Conservation (phyloP, 2,113 vertebrate species). For the Suricata suricatta region DNA sequence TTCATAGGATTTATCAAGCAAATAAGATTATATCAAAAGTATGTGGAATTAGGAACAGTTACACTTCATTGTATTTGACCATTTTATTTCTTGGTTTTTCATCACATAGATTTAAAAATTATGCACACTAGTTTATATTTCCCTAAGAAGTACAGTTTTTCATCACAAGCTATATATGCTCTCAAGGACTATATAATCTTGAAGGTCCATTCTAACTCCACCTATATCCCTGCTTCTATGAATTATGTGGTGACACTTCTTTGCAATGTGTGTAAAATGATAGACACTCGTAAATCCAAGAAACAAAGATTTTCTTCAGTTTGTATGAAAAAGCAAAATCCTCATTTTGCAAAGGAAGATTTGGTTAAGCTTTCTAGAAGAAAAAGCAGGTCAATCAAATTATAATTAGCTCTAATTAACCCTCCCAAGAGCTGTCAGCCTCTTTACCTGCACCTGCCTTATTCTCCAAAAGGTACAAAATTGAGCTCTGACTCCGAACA, state of each 20-base stretch:
- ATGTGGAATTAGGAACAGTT: neutral
- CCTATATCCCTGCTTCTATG: neutral
- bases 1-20: slow-evolving; percentile 40
- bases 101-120: slow-evolving; percentile 9
- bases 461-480: slow-evolving; percentile 58
- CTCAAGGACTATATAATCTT: neutral
- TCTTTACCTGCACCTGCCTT: slow-evolving; percentile 56
- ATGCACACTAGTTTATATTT: slow-evolving; percentile 1
- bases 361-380: slow-evolving; percentile 53
- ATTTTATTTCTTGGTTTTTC: slow-evolving; percentile 28
- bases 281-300: slow-evolving; percentile 3
- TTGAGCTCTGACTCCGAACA: slow-evolving; percentile 56
- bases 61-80: neutral
- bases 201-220: neutral
- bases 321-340: slow-evolving; percentile 25
- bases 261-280: slow-evolving; percentile 32
- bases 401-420: slow-evolving; percentile 74
- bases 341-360: slow-evolving; percentile 39
- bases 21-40: slow-evolving; percentile 24
- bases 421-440: slow-evolving; percentile 61
- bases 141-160: slow-evolving; percentile 35
- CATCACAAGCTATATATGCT: neutral
- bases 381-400: slow-evolving; percentile 75
- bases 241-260: neutral
- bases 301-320: slow-evolving; percentile 46